A percentile compares a stretch with the other conserved stretches of the same genome.
Conservation (phyloP, 1,140 invertebrate species). For the Drosophila tani region DNA sequence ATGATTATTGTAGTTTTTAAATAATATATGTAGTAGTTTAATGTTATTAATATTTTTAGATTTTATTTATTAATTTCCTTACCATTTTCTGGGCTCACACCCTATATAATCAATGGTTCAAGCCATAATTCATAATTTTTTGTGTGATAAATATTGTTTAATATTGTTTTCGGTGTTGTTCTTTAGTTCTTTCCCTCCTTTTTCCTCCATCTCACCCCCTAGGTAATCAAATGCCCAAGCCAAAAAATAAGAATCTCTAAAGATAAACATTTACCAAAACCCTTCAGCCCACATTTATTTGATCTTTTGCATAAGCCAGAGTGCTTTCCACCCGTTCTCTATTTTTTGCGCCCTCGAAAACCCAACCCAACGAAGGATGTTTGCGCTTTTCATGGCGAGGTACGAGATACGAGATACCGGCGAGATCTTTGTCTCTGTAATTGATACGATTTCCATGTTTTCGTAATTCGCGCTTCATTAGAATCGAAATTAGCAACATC, state of each 20-base stretch:
- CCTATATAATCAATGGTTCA: background rate
- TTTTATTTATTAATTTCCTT: background rate
- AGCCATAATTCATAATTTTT: no score
- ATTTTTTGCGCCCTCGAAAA: background rate
- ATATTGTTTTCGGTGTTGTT: no score
- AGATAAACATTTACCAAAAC: slow-evolving; percentile 10
- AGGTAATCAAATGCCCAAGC: no score
- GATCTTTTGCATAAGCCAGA: slow-evolving; percentile 2
- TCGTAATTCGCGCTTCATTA: slow-evolving; percentile 75
- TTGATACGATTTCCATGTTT: slow-evolving; percentile 74
- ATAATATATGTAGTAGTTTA: background rate
- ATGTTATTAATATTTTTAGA: background rate
- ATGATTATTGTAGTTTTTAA: no score
- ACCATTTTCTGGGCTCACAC: background rate
- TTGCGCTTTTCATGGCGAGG: slow-evolving; percentile 60
- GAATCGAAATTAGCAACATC: slow-evolving; percentile 77
- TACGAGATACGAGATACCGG: slow-evolving; percentile 1
- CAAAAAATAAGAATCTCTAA: background rate
- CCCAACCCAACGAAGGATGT: slow-evolving; percentile 5
- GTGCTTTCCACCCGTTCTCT: background rate
- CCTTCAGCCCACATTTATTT: slow-evolving; percentile 12
- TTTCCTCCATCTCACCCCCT: background rate
- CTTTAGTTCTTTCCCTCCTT: no score
- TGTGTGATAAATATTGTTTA: no score
- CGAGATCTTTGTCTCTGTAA: slow-evolving; percentile 51